phyloP scores from a whole-genome alignment of 2,113 vertebrate genomes.

The Heloderma charlesbogerti region DNA sequence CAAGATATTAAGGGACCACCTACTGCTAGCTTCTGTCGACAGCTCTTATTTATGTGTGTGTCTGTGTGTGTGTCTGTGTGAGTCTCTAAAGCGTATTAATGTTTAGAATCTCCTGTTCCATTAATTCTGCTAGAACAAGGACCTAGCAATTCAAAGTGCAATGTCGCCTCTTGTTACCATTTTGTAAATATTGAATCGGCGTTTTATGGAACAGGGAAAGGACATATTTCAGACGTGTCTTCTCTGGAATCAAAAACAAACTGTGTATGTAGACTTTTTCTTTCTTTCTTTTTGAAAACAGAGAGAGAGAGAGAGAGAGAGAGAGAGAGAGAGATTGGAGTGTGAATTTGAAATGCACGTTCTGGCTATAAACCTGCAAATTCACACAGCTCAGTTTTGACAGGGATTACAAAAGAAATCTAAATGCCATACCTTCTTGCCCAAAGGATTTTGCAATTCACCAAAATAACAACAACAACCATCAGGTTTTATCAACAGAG shows the following conservation, averaged over 20 bases:
- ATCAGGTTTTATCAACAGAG: not conserved
- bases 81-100: not conserved
- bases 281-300: not conserved
- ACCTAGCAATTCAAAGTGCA: conserved; percentile 58
- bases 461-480: too few relatives aligned
- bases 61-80: not conserved
- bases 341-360: conserved; percentile 2
- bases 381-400: conserved; percentile 3
- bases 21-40: conserved; percentile 65
- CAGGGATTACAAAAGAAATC: not conserved
- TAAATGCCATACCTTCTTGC: not conserved
- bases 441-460: not conserved
- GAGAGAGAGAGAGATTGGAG: not conserved
- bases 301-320: not conserved
- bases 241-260: conserved; percentile 39
- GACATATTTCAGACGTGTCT: not conserved
- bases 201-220: conserved; percentile 60
- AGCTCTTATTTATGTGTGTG: conserved; percentile 65
- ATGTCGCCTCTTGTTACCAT: conserved; percentile 56
- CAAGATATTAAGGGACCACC: conserved; percentile 67
- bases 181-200: conserved; percentile 65
- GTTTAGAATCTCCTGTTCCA: conserved; percentile 42
- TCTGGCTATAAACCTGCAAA: not conserved
- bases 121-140: conserved; percentile 63
- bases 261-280: not conserved